These are phyloP conservation scores for Biston betularia DNA, from an alignment of 2,888 invertebrate species.

Conservation along the genomic window DNA sequence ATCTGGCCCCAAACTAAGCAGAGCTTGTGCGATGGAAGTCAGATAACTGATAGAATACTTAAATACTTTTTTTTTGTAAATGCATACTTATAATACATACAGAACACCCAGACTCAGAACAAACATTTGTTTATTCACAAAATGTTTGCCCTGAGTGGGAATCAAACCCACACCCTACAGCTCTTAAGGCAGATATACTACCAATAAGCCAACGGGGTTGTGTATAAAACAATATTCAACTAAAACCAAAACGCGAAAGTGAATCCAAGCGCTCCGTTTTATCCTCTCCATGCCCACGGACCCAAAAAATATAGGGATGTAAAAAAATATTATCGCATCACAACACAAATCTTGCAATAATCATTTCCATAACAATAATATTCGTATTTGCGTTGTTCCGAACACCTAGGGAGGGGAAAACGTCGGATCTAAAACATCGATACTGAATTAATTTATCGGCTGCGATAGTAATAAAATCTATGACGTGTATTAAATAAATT, in stretches of 20 bases:
- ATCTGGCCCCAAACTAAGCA: too few relatives aligned
- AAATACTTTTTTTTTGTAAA: too few relatives aligned
- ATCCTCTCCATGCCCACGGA: conserved; percentile 2
- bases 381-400: conserved; percentile 27
- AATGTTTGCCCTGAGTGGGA: too few relatives aligned
- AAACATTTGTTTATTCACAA: too few relatives aligned
- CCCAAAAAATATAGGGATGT: conserved; percentile 22
- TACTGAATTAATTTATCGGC: conserved; percentile 7
- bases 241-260: conserved; percentile 7
- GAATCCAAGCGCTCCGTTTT: conserved; percentile 16
- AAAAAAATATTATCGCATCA: conserved; percentile 36
- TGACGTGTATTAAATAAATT: background rate
- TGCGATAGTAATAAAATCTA: conserved; percentile 7
- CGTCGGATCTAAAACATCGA: conserved; percentile 7
- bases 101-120: too few relatives aligned
- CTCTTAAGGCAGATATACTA: too few relatives aligned
- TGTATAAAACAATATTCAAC: too few relatives aligned
- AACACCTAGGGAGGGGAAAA: conserved; percentile 32
- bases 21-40: too few relatives aligned
- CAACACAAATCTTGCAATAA: conserved; percentile 42
- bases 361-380: conserved; percentile 45
- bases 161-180: too few relatives aligned
- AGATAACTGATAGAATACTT: too few relatives aligned
- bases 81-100: too few relatives aligned
- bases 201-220: too few relatives aligned